Conservation (phyloP, 2,888 invertebrate genomes). For the Pecten maximus region DNA sequence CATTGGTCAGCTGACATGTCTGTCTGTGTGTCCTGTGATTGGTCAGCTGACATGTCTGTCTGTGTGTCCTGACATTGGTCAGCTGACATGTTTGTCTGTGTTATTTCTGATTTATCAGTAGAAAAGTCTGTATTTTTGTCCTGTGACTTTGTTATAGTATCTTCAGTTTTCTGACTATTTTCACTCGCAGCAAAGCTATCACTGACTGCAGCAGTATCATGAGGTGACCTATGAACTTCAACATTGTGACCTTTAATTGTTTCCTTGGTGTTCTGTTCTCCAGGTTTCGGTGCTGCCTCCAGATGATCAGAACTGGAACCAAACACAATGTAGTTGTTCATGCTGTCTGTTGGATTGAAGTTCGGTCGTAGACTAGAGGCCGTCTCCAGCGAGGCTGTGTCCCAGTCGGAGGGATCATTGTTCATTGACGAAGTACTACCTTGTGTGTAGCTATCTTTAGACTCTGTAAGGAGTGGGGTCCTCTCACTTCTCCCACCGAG, state of each 20-base stretch:
- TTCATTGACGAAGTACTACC: constrained; percentile 38
- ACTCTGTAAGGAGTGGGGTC: constrained; percentile 60
- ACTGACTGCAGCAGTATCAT: neutral
- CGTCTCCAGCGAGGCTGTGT: constrained; percentile 65
- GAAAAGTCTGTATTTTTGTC: neutral
- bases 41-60: neutral
- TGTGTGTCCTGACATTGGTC: neutral
- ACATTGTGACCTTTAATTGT: neutral
- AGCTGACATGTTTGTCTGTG: neutral
- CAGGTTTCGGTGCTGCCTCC: constrained; percentile 51
- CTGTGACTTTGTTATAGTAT: neutral
- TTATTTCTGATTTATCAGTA: neutral
- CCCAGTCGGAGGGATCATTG: constrained; percentile 64
- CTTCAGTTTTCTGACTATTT: neutral
- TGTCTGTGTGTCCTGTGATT: too few relatives aligned
- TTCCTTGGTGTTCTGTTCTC: constrained; percentile 5
- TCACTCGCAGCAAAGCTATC: neutral
- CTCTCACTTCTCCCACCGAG: constrained; percentile 42
- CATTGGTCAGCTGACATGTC: too few relatives aligned
- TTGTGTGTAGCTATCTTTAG: constrained; percentile 37
- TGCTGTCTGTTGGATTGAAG: constrained; percentile 66
- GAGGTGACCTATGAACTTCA: constrained; percentile 10
- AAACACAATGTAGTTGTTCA: constrained; percentile 73
- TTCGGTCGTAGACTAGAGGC: constrained; percentile 52
- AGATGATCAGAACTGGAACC: constrained; percentile 63